These are phyloP conservation scores for Rhadina sibilatrix DNA, from an alignment of 2,113 vertebrate species.

Conservation along the genomic window DNA sequence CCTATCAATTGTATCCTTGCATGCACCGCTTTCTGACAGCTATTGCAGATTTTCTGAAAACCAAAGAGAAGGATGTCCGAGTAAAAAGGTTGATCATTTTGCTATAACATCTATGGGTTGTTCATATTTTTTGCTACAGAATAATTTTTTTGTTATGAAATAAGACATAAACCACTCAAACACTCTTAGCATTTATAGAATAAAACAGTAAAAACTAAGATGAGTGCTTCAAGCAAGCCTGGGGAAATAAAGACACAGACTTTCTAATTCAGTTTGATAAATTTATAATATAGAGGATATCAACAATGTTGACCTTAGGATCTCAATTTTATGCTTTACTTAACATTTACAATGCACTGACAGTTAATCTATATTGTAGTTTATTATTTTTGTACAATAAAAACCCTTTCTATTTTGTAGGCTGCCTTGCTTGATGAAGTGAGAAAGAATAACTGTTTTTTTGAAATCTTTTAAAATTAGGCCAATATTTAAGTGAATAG, in stretches of 20 bases:
- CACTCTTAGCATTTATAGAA: background rate
- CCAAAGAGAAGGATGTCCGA: background rate
- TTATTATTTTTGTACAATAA: background rate
- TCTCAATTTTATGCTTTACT: slow-evolving; percentile 29
- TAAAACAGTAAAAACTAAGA: background rate
- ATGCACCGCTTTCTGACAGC: background rate
- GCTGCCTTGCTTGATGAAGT: background rate
- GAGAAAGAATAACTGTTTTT: background rate
- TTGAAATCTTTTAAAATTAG: background rate
- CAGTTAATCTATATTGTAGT: background rate
- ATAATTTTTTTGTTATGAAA: background rate
- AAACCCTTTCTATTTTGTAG: background rate
- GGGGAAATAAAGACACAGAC: background rate
- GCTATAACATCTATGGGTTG: background rate
- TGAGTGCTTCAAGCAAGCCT: background rate
- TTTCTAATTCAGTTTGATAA: background rate
- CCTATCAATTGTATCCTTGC: background rate
- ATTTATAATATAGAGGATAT: background rate
- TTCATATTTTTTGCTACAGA: background rate
- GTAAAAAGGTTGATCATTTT: background rate
- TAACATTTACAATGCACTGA: background rate
- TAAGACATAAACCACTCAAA: background rate
- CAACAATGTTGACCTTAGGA: background rate
- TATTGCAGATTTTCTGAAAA: background rate
- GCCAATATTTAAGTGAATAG: background rate